Percentiles rank a stretch among this genome's conserved stretches.
Conservation (phyloP, 2,113 vertebrate species). For the Irena cyanogastra region DNA sequence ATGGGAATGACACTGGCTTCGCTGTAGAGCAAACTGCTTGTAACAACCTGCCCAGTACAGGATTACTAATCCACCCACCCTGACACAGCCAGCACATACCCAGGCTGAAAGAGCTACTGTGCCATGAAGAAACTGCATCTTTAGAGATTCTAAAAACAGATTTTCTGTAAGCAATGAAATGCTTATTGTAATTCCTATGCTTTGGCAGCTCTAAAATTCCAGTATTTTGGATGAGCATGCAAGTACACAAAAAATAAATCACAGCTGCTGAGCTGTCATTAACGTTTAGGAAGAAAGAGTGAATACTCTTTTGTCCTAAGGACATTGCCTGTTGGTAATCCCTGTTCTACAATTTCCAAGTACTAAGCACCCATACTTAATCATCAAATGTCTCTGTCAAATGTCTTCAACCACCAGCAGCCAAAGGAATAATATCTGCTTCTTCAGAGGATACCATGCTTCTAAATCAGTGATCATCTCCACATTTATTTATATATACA, state of each 20-base stretch:
- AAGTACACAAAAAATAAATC: not conserved
- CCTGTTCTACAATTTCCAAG: conserved; percentile 1
- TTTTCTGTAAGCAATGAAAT: not conserved
- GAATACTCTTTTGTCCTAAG: not conserved
- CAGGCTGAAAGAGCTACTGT: not conserved
- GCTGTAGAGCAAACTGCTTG: not conserved
- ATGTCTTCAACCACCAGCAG: not conserved
- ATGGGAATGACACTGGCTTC: not conserved
- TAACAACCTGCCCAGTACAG: not conserved
- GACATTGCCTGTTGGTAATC: not conserved
- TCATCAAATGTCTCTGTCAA: not conserved
- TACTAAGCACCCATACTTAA: not conserved
- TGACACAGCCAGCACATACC: not conserved
- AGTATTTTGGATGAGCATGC: not conserved
- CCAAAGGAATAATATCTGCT: not conserved
- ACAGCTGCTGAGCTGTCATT: not conserved
- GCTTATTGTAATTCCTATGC: not conserved
- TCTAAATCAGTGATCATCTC: not conserved
- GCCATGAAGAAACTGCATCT: not conserved
- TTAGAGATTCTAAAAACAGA: not conserved
- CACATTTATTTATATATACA: not conserved
- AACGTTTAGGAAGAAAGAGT: conserved; percentile 3
- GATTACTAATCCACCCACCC: not conserved
- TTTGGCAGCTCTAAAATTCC: not conserved
- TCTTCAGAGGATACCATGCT: not conserved